Conservation (phyloP, 2,888 invertebrate genomes). For the Gasteruption jaculator region DNA sequence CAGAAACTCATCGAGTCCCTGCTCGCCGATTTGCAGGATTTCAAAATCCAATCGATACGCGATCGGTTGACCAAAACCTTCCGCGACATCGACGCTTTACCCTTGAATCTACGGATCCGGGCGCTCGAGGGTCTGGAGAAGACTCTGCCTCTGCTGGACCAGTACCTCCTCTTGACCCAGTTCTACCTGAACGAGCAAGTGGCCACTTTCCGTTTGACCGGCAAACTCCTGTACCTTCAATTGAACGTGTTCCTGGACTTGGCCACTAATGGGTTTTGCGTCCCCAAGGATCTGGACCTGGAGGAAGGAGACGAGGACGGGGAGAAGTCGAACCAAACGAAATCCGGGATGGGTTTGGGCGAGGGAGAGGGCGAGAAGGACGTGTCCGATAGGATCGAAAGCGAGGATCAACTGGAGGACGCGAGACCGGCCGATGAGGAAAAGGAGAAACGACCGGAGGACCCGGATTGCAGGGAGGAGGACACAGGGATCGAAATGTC, state of each 20-base stretch:
- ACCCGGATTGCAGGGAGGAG: constrained; percentile 79
- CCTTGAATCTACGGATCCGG: too few relatives aligned
- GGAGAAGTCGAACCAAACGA: constrained; percentile 56
- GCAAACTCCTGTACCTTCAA: constrained; percentile 79
- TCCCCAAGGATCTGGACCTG: constrained; percentile 78
- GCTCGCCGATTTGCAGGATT: constrained; percentile 57
- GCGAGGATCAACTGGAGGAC: constrained; percentile 91
- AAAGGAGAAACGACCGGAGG: constrained; percentile 58
- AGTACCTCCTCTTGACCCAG: constrained; percentile 70
- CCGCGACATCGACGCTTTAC: too few relatives aligned
- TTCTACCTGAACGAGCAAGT: constrained; percentile 77
- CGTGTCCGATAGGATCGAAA: constrained; percentile 88
- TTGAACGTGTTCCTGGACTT: constrained; percentile 82
- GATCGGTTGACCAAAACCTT: too few relatives aligned
- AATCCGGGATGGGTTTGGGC: constrained; percentile 81
- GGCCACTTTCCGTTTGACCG: constrained; percentile 71
- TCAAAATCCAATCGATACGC: too few relatives aligned
- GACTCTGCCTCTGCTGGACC: constrained; percentile 69
- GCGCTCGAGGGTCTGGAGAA: constrained; percentile 48
- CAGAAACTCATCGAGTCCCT: constrained; percentile 63
- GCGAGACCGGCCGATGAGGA: constrained; percentile 78
- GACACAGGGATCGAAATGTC: constrained; percentile 94
- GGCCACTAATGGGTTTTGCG: constrained; percentile 84
- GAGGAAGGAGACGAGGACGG: constrained; percentile 59
- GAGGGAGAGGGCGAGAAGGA: constrained; percentile 93